Percentiles rank a stretch among this genome's conserved stretches.
These are phyloP conservation scores for Operophtera brumata DNA, from an alignment of 2,888 invertebrate species.

Conservation along the genomic window DNA sequence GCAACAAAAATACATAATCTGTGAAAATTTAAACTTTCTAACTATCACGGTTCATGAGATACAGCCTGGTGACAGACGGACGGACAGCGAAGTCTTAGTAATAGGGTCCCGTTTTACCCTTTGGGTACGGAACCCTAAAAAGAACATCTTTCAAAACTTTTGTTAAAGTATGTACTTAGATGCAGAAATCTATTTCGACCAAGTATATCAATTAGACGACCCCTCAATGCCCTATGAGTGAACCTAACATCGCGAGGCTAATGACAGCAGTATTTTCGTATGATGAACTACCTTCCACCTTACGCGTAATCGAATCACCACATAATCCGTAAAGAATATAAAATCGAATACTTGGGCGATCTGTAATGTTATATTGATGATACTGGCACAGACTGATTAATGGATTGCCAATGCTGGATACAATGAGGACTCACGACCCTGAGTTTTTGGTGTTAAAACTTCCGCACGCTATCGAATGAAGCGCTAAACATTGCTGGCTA, in stretches of 20 bases:
- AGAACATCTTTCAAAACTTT: too few relatives aligned
- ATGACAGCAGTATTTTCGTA: conserved; percentile 62
- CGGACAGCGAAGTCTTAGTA: too few relatives aligned
- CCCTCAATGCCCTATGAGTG: too few relatives aligned
- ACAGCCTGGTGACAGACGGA: too few relatives aligned
- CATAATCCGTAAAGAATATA: conserved; percentile 73
- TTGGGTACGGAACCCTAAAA: too few relatives aligned
- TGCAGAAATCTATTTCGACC: too few relatives aligned
- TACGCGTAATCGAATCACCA: conserved; percentile 75
- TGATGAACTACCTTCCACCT: conserved; percentile 69
- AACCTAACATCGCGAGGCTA: conserved; percentile 31
- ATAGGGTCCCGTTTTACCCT: too few relatives aligned
- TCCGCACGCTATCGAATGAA: conserved; percentile 12
- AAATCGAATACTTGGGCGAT: conserved; percentile 76
- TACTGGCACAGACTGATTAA: conserved; percentile 79
- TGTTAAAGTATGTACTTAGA: too few relatives aligned
- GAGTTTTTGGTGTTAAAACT: conserved; percentile 45
- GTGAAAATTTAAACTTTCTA: too few relatives aligned
- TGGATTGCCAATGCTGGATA: conserved; percentile 68
- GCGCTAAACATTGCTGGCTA: conserved; percentile 43
- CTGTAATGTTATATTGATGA: conserved; percentile 78
- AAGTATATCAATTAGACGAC: too few relatives aligned
- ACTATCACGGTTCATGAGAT: too few relatives aligned
- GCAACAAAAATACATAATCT: too few relatives aligned
- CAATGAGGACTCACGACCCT: conserved; percentile 63